Percentiles rank a stretch among this genome's conserved stretches.
phyloP scores from a whole-genome alignment of 1,140 invertebrate species.

The Stenopsyche tienmushanensis region DNA sequence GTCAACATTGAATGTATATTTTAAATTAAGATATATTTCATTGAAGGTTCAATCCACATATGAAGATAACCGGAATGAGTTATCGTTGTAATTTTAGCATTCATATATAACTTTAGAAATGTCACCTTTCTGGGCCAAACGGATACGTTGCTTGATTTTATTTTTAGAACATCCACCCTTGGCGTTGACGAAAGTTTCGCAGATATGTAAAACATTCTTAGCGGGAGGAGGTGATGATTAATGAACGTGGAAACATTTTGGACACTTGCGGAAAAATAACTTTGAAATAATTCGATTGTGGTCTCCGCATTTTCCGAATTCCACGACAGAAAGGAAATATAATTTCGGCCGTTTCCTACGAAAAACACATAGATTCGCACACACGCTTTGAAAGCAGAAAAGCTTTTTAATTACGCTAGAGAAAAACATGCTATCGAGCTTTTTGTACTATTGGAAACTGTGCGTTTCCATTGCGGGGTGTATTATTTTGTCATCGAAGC shows the following conservation, averaged over 20 bases:
- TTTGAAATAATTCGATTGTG: slow-evolving; percentile 17
- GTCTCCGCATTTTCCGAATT: background rate
- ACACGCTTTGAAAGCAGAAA: too few relatives aligned
- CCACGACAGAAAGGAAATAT: too few relatives aligned
- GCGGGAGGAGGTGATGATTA: slow-evolving; percentile 8
- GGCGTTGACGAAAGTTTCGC: background rate
- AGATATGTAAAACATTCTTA: background rate
- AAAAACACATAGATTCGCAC: too few relatives aligned
- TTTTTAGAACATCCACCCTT: background rate
- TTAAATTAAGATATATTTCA: too few relatives aligned
- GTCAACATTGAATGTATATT: too few relatives aligned
- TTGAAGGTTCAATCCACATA: too few relatives aligned
- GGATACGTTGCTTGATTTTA: background rate
- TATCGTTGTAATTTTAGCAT: background rate
- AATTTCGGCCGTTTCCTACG: too few relatives aligned
- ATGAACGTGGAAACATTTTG: slow-evolving; percentile 10
- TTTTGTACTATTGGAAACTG: too few relatives aligned
- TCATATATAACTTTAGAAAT: background rate
- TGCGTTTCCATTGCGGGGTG: too few relatives aligned
- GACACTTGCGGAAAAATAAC: slow-evolving; percentile 17
- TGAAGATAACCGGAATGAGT: background rate
- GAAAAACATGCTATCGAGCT: too few relatives aligned
- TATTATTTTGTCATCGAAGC: too few relatives aligned
- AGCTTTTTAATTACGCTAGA: too few relatives aligned
- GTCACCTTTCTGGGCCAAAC: background rate